phyloP scores from a whole-genome alignment of 2,888 invertebrate genomes.

The Drosophila mimica region DNA sequence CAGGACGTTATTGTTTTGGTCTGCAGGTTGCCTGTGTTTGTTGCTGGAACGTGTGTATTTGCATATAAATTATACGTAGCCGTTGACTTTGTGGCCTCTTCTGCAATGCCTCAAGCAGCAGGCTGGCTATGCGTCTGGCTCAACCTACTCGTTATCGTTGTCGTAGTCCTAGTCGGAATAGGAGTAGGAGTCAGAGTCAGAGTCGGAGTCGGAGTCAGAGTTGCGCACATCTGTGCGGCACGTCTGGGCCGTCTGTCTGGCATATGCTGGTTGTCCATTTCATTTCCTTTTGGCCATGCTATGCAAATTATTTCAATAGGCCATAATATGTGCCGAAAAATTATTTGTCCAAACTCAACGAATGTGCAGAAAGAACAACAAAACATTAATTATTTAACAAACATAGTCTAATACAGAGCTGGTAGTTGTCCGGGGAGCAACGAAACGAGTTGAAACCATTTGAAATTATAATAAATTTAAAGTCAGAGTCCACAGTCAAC shows the following conservation, averaged over 20 bases:
- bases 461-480: conserved; percentile 75
- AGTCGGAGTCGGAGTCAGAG: conserved; percentile 1
- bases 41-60: conserved; percentile 76
- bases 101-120: conserved; percentile 73
- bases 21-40: conserved; percentile 56
- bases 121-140: conserved; percentile 46
- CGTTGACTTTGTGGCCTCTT: conserved; percentile 76
- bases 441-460: conserved; percentile 50
- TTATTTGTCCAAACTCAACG: conserved; percentile 64
- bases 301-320: conserved; percentile 78
- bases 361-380: conserved; percentile 71
- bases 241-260: conserved; percentile 43
- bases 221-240: conserved; percentile 43
- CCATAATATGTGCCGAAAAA: conserved; percentile 76
- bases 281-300: conserved; percentile 74
- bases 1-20: conserved; percentile 54
- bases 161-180: neutral
- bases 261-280: conserved; percentile 75
- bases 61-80: conserved; percentile 78
- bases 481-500: conserved; percentile 47
- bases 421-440: neutral
- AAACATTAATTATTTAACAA: conserved; percentile 75
- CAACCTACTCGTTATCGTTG: conserved; percentile 5
- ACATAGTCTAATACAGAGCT: conserved; percentile 31
- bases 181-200: neutral